These are phyloP conservation scores for Nebria brevicollis DNA, from an alignment of 2,888 invertebrate species.

Conservation along the genomic window DNA sequence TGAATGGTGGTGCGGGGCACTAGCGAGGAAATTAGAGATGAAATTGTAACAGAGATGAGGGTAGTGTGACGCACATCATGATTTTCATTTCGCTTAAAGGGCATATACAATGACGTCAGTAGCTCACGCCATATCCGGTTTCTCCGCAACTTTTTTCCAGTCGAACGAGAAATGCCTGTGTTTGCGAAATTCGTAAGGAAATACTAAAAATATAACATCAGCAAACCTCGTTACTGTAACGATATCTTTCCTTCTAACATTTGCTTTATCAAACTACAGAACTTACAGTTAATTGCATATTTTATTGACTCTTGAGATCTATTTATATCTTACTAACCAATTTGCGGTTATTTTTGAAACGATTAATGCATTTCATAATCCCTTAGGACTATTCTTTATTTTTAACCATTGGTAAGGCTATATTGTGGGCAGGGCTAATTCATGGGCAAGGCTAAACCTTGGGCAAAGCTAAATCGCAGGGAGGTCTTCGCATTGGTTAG, in stretches of 20 bases:
- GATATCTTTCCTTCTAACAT: neutral
- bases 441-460: no score
- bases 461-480: no score
- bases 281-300: no score
- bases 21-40: neutral
- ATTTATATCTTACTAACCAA: no score
- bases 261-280: neutral
- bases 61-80: neutral
- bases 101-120: conserved; percentile 1
- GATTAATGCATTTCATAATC: no score
- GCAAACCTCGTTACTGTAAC: neutral
- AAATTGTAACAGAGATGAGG: neutral
- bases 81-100: neutral
- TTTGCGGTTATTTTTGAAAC: no score
- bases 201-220: neutral
- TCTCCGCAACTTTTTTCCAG: neutral
- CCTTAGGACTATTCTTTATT: no score
- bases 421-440: no score
- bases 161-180: neutral
- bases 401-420: no score
- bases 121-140: neutral
- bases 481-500: no score
- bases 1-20: neutral
- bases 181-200: neutral
- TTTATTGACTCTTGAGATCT: no score